phyloP scores from a whole-genome alignment of 2,113 vertebrate genomes.

The Osmerus mordax region DNA sequence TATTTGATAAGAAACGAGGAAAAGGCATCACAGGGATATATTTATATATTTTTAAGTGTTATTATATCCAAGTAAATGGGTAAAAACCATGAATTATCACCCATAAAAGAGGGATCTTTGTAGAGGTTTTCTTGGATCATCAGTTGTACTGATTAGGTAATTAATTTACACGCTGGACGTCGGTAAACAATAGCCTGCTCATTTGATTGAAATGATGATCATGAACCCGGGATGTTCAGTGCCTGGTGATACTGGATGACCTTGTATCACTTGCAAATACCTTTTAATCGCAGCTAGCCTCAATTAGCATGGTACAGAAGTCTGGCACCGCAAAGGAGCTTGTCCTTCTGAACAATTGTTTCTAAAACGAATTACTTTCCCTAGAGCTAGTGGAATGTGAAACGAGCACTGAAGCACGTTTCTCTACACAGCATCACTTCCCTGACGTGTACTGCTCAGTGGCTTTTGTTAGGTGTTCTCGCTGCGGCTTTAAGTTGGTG shows the following conservation, averaged over 20 bases:
- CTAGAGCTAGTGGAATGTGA: constrained; percentile 21
- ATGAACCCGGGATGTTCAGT: too few relatives aligned
- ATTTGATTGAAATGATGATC: too few relatives aligned
- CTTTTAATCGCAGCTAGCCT: constrained; percentile 12
- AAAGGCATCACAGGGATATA: too few relatives aligned
- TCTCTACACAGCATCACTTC: neutral
- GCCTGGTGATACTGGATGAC: neutral
- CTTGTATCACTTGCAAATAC: constrained; percentile 16
- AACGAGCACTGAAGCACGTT: constrained; percentile 19
- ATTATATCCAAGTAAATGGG: too few relatives aligned
- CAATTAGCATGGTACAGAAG: constrained; percentile 22
- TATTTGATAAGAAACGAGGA: too few relatives aligned
- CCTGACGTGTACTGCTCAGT: constrained; percentile 13
- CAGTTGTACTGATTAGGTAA: too few relatives aligned
- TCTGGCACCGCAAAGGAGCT: constrained; percentile 6
- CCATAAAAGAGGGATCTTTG: too few relatives aligned
- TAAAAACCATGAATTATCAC: too few relatives aligned
- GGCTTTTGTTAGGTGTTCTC: constrained; percentile 18
- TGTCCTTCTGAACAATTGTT: constrained; percentile 20
- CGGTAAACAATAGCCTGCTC: too few relatives aligned
- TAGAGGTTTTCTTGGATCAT: too few relatives aligned
- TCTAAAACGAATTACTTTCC: constrained; percentile 33
- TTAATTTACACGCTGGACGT: too few relatives aligned
- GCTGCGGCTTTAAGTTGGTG: constrained; percentile 19
- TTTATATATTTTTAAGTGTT: too few relatives aligned